These are phyloP conservation scores for Athene cunicularia DNA, from an alignment of 2,113 vertebrate species.

Conservation along the genomic window DNA sequence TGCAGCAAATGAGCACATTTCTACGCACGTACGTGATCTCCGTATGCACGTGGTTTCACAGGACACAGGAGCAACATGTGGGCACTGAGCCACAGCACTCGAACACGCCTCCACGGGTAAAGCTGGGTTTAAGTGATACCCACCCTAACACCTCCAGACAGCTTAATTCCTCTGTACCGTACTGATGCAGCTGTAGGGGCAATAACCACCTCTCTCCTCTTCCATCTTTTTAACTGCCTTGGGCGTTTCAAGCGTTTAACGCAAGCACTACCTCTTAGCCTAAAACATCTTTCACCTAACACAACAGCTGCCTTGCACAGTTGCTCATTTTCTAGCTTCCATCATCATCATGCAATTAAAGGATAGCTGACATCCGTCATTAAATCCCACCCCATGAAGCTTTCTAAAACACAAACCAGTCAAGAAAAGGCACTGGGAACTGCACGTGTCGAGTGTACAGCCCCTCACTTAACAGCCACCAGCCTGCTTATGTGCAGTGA, in stretches of 20 bases:
- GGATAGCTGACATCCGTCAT: neutral
- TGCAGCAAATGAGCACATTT: neutral
- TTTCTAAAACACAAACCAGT: neutral
- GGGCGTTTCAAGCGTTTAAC: neutral
- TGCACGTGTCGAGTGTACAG: accelerated
- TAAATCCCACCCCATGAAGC: neutral
- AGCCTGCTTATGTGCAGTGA: neutral
- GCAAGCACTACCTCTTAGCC: neutral
- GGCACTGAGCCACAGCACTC: neutral
- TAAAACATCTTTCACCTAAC: neutral
- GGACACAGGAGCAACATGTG: accelerated
- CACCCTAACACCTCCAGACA: neutral
- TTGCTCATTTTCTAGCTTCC: neutral
- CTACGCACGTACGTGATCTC: accelerated
- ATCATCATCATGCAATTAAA: neutral
- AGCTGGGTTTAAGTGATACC: neutral
- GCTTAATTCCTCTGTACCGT: neutral
- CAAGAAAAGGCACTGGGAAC: neutral
- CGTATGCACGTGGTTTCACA: neutral
- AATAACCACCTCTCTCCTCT: neutral
- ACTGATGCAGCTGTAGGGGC: neutral
- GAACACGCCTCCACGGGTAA: neutral
- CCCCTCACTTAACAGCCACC: neutral
- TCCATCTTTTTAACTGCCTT: neutral
- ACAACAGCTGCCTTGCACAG: neutral